Percentiles rank a stretch among this genome's conserved stretches.
Conservation (phyloP, 2,113 vertebrate genomes). For the Ptyas mucosa region DNA sequence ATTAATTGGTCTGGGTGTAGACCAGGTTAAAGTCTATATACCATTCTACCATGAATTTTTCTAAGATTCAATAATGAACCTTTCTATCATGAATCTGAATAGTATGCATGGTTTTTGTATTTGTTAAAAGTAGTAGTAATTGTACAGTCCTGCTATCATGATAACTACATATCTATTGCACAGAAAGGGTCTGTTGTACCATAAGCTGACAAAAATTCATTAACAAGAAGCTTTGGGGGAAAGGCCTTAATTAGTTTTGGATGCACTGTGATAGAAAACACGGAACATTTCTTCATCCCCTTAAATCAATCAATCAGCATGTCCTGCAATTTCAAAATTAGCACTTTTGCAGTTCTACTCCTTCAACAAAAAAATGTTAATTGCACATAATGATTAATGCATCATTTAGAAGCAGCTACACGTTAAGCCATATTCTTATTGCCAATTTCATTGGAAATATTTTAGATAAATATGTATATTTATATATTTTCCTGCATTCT, state of each 20-base stretch:
- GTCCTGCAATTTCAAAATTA: conserved; percentile 3
- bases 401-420: neutral
- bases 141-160: neutral
- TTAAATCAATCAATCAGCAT: conserved; percentile 13
- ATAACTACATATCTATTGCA: neutral
- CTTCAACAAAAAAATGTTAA: neutral
- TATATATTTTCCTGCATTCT: neutral
- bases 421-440: neutral
- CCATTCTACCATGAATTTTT: conserved; percentile 6
- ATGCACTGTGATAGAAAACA: neutral
- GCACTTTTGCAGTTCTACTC: neutral
- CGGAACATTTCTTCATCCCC: neutral
- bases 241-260: conserved; percentile 7
- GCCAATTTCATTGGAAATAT: neutral
- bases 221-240: neutral
- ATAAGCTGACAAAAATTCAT: neutral
- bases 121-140: neutral
- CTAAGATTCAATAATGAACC: neutral
- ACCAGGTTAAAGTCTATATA: conserved; percentile 13
- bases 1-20: conserved; percentile 18
- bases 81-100: conserved; percentile 20
- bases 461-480: neutral
- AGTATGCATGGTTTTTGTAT: neutral
- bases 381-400: neutral
- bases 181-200: neutral